These are phyloP conservation scores for Philopedon plagiatum DNA, from an alignment of 2,888 invertebrate genomes.

Conservation along the genomic window DNA sequence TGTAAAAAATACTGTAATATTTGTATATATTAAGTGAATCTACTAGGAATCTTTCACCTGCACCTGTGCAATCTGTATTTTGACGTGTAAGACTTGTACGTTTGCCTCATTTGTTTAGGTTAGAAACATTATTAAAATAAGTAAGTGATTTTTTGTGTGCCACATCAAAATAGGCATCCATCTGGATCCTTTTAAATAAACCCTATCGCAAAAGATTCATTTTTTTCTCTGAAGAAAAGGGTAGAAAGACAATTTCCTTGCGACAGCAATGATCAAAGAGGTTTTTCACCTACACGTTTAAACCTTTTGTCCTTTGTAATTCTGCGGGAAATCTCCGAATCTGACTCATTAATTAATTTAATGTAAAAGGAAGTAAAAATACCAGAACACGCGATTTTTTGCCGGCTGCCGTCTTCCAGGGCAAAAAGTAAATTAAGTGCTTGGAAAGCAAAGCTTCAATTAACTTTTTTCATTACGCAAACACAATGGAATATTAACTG, in stretches of 20 bases:
- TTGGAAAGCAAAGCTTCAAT: neutral
- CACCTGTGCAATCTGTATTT: too few relatives aligned
- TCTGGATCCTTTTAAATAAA: neutral
- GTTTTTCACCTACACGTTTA: slow-evolving; percentile 4
- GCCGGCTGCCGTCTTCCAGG: neutral
- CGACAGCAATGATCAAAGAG: neutral
- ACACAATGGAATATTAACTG: slow-evolving; percentile 4
- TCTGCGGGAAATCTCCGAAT: neutral
- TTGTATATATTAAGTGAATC: too few relatives aligned
- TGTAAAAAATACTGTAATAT: too few relatives aligned
- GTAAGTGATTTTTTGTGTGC: too few relatives aligned
- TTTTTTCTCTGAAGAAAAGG: neutral
- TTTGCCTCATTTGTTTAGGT: too few relatives aligned
- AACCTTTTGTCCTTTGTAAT: neutral
- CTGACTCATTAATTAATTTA: slow-evolving; percentile 16
- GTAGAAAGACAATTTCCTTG: neutral
- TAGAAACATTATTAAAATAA: too few relatives aligned
- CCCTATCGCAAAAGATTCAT: neutral
- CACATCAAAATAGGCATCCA: too few relatives aligned
- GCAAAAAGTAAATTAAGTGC: slow-evolving; percentile 3
- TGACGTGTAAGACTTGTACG: too few relatives aligned
- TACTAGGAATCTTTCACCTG: too few relatives aligned
- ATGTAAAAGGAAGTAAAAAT: slow-evolving; percentile 8
- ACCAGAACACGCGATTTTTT: slow-evolving; percentile 3
- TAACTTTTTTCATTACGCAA: slow-evolving; percentile 2